Base-by-base conservation (phyloP, 1,140 invertebrate genomes). In the Ips typographus region DNA sequence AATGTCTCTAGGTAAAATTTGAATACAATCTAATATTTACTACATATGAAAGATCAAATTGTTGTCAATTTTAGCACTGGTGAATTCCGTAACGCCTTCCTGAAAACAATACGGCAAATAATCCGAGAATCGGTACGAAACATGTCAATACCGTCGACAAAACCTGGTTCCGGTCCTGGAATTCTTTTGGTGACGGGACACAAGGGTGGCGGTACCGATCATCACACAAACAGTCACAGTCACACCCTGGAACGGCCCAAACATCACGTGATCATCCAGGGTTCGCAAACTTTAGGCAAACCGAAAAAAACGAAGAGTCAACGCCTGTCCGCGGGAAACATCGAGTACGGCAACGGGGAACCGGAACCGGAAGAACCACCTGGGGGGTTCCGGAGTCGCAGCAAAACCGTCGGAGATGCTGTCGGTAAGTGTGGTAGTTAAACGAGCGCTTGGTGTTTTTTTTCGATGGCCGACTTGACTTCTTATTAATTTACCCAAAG, bases 21-120 rank as follows among this genome's bases (percentile, higher is more conserved):
- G 44, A n/a, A n/a, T n/a, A n/a, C n/a, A n/a, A n/a, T n/a, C n/a
- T n/a, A n/a, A n/a, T n/a, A n/a, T n/a, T n/a, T n/a, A n/a, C n/a
- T 47, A 47, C n/a, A 47, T 5, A n/a, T 47, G 44, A n/a, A 47
- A 55, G 37, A 55, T 55, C 37, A 49, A 52, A 47, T 65, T 41
- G 8, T 53, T 65, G 36, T 22, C 22, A 22, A 22, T 22, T 22
- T 22, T n/a, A 96, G 95, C 81, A 96, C 95, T 40, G 90, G 90
- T 61, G 95, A 98, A 79, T 97, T 97, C 80, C 89, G 96, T 74
- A 96, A 96, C 81, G 94, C 94, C 72, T 98, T 98, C 85, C 85
- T 98, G 71, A 95, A 95, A 81, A 97, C 95, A 55, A 98, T 98
- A 73, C 86, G 95, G 60, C 95, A 98, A 83, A 98, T 97, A 51